These are phyloP conservation scores for Disparrhopalites patrizii DNA, from an alignment of 2,888 invertebrate genomes.

Conservation along the genomic window DNA sequence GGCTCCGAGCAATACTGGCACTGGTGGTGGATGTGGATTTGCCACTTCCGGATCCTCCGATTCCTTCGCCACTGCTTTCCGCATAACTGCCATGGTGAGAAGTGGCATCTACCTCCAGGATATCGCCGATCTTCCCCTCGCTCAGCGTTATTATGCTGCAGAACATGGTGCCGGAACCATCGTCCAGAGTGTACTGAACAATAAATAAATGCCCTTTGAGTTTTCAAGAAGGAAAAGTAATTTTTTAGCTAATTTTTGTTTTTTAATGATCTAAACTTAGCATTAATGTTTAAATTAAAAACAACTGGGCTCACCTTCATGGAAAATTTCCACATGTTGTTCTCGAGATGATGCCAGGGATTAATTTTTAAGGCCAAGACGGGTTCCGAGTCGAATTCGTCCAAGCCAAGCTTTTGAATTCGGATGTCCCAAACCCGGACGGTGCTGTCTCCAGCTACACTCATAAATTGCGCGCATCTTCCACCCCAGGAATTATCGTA, in stretches of 20 bases:
- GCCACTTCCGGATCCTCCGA: background rate
- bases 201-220: background rate
- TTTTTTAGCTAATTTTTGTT: too few relatives aligned
- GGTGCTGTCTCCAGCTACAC: conserved; percentile 41
- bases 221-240: too few relatives aligned
- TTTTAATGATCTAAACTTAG: too few relatives aligned
- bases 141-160: conserved; percentile 29
- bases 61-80: background rate
- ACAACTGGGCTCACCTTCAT: conserved; percentile 18
- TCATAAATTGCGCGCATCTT: conserved; percentile 42
- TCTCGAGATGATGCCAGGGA: conserved; percentile 45
- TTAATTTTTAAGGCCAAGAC: conserved; percentile 32
- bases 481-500: conserved; percentile 38
- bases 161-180: conserved; percentile 32
- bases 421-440: conserved; percentile 45
- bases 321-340: conserved; percentile 44
- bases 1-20: background rate
- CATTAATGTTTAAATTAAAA: too few relatives aligned
- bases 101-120: background rate
- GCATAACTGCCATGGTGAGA: background rate
- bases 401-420: conserved; percentile 33
- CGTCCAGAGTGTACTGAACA: conserved; percentile 26
- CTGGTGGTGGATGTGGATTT: background rate
- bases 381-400: conserved; percentile 36
- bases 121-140: conserved; percentile 20